Base-by-base conservation (phyloP, 2,113 vertebrate genomes). In the Rhineura floridana region DNA sequence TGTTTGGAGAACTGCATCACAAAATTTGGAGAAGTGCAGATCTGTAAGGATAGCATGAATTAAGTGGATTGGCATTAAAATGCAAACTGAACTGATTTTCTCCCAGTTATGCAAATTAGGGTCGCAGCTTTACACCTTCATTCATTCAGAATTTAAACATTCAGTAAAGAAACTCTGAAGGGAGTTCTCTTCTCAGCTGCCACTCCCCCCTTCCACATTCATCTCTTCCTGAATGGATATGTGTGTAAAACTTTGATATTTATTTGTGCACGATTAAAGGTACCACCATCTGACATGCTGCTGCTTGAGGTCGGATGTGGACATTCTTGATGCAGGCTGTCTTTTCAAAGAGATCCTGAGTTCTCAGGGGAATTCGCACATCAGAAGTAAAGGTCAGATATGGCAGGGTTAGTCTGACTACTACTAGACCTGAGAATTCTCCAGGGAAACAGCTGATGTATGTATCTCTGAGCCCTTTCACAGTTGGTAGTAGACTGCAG, bases 251-350 rank as follows among this genome's bases (percentile, higher is more conserved):
- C 21, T 1, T 19, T 33, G 25, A 39, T 59, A 72, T 36, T 78
- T 63, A 63, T 63, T 62, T n/a, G n/a, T 46, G 25, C 42, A 67
- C 36, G 44, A 44, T 25, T 62, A 21, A 42, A 62, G 28, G 33
- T 13, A 17, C 10, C 2, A 7, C 19, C 42, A 46, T 46, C 17
- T 59, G 52, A 76, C 39, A 46, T 33, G 30, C 42, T 63, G 30
- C n/a, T 86, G n/a, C 44, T 86, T 77, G 55, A 39, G 52, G 50
- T 30, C 6, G 55, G 72, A 84, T 17, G 28, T 21, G 50, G 46
- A 33, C 33, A 33, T 48, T 62, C 0, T 0, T 0, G 0, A 76
- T 12, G 0, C 0, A 4, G 36, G 87, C n/a, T 1, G 86, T 13
- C 8, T 39, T 87, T 69, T 59, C 0, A 13, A 76, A 77, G 2